A percentile compares a stretch with the other conserved stretches of the same genome.
These are phyloP conservation scores for Brachyhypopomus gauderio DNA, from an alignment of 2,113 vertebrate species.

Conservation along the genomic window DNA sequence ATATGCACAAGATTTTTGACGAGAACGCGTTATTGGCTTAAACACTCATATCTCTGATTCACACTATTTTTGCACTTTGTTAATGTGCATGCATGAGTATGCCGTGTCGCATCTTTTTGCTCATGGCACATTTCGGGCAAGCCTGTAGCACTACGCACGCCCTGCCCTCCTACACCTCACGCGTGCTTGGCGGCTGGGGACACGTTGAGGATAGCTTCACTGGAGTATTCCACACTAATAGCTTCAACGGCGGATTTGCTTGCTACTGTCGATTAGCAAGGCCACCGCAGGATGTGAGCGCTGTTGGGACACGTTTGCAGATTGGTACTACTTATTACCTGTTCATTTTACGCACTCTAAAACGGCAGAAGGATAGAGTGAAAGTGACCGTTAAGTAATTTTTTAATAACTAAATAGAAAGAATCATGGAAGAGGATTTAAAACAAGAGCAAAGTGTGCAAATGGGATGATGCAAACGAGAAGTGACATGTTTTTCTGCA, in stretches of 20 bases:
- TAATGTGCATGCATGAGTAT: no score
- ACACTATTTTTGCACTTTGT: no score
- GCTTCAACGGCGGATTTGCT: not conserved
- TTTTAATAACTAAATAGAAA: not conserved
- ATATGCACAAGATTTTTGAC: no score
- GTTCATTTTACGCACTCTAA: not conserved
- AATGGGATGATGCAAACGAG: not conserved
- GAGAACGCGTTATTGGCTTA: no score
- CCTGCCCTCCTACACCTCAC: not conserved
- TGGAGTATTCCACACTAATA: not conserved
- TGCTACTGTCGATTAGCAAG: not conserved
- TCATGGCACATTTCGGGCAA: constrained; percentile 21
- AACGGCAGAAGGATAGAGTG: not conserved
- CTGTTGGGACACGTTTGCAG: not conserved
- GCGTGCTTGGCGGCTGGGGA: no score
- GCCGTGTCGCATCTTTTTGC: not conserved
- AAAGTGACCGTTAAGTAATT: not conserved
- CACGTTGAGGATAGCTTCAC: not conserved
- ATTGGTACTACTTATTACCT: not conserved
- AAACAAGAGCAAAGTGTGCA: not conserved
- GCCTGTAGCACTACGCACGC: not conserved
- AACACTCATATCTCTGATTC: no score
- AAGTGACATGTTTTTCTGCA: not conserved
- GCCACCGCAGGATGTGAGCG: not conserved
- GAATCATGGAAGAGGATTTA: not conserved